Percentiles rank a stretch among this genome's conserved stretches.
Evolutionary conservation across 1,140 invertebrate genomes (phyloP).

Genomic region (Hyles vespertilio): DNA sequence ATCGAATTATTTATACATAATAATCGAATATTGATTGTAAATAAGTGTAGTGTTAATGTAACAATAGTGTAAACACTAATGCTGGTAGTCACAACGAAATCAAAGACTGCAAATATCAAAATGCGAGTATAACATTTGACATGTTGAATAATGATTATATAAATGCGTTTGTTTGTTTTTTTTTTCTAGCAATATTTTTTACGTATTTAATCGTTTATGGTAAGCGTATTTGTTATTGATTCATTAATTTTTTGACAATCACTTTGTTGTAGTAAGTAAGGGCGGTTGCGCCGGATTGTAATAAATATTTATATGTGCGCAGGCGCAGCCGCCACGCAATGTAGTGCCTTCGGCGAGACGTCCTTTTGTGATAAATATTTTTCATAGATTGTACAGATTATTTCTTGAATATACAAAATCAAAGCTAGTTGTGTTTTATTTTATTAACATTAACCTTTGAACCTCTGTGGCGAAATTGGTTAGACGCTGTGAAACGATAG

Average conservation of each 20-base stretch:
- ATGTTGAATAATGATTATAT: slow-evolving; percentile 34
- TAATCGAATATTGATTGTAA: slow-evolving; percentile 63
- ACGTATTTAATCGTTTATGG: slow-evolving; percentile 49
- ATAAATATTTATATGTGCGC: slow-evolving; percentile 7
- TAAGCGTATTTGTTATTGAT: slow-evolving; percentile 49
- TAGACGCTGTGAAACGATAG: too few relatives aligned
- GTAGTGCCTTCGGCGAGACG: slow-evolving; percentile 66
- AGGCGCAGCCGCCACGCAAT: slow-evolving; percentile 9
- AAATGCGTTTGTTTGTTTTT: slow-evolving; percentile 20
- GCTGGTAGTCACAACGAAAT: slow-evolving; percentile 74
- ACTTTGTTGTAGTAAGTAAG: slow-evolving; percentile 52
- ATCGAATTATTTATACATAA: slow-evolving; percentile 46
- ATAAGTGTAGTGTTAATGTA: slow-evolving; percentile 31
- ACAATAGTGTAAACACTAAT: slow-evolving; percentile 23
- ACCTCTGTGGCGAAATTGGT: too few relatives aligned
- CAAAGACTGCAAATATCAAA: slow-evolving; percentile 70
- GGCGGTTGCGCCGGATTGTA: not conserved
- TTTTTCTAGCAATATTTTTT: slow-evolving; percentile 52
- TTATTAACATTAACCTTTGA: too few relatives aligned
- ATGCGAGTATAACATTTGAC: slow-evolving; percentile 40
- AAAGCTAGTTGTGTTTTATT: slow-evolving; percentile 20
- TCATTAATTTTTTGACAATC: slow-evolving; percentile 69
- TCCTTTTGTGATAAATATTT: slow-evolving; percentile 72
- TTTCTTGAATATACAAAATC: slow-evolving; percentile 60
- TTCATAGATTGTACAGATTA: slow-evolving; percentile 68